A percentile compares a stretch with the other conserved stretches of the same genome.
Evolutionary conservation across 2,113 vertebrate genomes (phyloP).

Genomic region (Melanotaenia duboulayi): DNA sequence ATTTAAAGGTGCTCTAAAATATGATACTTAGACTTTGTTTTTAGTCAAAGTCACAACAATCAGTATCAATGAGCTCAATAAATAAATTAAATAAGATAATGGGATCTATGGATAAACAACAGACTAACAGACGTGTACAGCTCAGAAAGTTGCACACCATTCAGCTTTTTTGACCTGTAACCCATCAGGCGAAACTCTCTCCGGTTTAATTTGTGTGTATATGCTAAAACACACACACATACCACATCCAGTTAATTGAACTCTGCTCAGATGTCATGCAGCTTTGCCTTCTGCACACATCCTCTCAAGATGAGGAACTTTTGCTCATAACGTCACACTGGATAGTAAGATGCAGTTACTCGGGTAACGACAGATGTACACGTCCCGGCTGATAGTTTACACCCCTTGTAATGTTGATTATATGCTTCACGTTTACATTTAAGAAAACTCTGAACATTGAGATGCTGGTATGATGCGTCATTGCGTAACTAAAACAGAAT

Average conservation of each 20-base stretch:
- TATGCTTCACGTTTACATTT: conserved; percentile 2
- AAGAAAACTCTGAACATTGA: background rate
- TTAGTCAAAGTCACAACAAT: conserved; percentile 10
- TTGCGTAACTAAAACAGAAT: no score
- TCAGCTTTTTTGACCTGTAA: conserved; percentile 13
- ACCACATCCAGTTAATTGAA: conserved; percentile 40
- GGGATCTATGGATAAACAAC: conserved; percentile 10
- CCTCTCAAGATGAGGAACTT: conserved; percentile 46
- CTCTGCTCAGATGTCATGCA: conserved; percentile 55
- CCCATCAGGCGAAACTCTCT: conserved; percentile 13
- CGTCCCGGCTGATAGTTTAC: conserved; percentile 21
- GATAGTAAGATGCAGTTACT: conserved; percentile 42
- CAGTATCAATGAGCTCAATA: background rate
- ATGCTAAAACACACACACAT: background rate
- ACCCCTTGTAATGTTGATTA: conserved; percentile 21
- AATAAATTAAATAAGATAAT: background rate
- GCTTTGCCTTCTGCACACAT: conserved; percentile 27
- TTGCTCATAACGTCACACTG: conserved; percentile 61
- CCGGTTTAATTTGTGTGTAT: conserved; percentile 2
- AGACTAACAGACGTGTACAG: no score
- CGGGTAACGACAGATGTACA: conserved; percentile 46
- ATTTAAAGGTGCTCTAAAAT: conserved; percentile 48
- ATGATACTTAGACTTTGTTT: conserved; percentile 7
- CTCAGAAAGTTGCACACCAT: conserved; percentile 27
- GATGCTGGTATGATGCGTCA: no score